A percentile compares a stretch with the other conserved stretches of the same genome.
phyloP scores from a whole-genome alignment of 2,888 invertebrate genomes.

The Maniola hyperantus region DNA sequence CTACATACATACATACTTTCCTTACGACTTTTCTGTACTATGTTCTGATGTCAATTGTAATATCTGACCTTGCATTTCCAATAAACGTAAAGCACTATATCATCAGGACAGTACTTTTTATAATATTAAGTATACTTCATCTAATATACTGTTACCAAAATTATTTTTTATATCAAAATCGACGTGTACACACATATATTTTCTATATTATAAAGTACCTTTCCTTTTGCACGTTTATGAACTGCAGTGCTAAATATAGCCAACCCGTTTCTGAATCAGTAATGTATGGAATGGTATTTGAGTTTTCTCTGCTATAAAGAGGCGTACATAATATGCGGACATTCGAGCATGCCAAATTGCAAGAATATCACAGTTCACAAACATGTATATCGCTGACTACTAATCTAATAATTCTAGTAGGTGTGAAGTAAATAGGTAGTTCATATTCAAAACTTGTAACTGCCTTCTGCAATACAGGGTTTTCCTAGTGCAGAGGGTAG shows the following conservation, averaged over 20 bases:
- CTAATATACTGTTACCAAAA: too few species aligned
- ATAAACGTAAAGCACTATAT: background rate
- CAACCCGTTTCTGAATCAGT: conserved; percentile 36
- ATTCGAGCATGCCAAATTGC: conserved; percentile 6
- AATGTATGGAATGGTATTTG: conserved; percentile 26
- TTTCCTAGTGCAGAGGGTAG: too few species aligned
- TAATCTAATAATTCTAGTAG: background rate
- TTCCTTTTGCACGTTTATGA: background rate
- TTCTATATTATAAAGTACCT: background rate
- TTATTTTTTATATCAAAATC: too few species aligned
- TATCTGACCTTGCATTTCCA: background rate
- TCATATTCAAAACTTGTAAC: too few species aligned
- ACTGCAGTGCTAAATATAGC: conserved; percentile 36
- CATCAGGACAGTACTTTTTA: too few species aligned
- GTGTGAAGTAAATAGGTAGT: background rate
- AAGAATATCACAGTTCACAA: background rate
- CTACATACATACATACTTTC: too few species aligned
- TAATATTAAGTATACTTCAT: too few species aligned
- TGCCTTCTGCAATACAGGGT: too few species aligned
- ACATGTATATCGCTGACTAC: too few species aligned
- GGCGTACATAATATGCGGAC: conserved; percentile 2
- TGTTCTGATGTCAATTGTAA: too few species aligned
- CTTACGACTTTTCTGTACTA: background rate
- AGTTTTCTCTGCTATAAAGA: conserved; percentile 24
- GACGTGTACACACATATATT: too few species aligned